A percentile compares a stretch with the other conserved stretches of the same genome.
Evolutionary conservation across 2,797 vertebrate genomes (phyloP).

Genomic region (Rhincodon typus): DNA sequence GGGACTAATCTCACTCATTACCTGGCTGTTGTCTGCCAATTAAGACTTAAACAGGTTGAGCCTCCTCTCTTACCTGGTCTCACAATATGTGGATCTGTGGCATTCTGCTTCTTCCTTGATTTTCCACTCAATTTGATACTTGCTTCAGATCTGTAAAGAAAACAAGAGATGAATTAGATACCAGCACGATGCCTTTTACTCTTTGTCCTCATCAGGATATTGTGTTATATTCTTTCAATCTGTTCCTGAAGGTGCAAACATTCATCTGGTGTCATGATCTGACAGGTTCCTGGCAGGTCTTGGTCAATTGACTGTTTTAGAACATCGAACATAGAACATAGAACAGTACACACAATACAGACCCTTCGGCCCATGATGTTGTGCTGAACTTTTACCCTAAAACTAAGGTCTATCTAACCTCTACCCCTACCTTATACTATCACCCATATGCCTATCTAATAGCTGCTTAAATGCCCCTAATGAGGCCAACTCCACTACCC

Average conservation of each 20-base stretch:
- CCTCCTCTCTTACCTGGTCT: constrained; percentile 46
- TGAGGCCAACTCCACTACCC: too few species aligned
- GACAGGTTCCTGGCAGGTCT: not conserved
- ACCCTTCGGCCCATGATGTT: too few species aligned
- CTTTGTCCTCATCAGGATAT: not conserved
- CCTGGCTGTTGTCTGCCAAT: not conserved
- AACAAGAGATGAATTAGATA: not conserved
- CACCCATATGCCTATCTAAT: too few species aligned
- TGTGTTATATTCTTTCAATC: not conserved
- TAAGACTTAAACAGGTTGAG: constrained; percentile 38
- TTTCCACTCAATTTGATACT: constrained; percentile 46
- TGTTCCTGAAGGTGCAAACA: not conserved
- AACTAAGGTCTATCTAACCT: too few species aligned
- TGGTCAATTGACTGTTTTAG: not conserved
- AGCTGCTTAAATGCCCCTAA: too few species aligned
- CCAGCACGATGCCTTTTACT: not conserved
- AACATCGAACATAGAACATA: too few species aligned
- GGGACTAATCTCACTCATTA: not conserved
- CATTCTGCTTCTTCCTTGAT: constrained; percentile 40
- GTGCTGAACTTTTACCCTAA: too few species aligned
- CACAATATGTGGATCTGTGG: constrained; percentile 44
- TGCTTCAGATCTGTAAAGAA: constrained; percentile 44
- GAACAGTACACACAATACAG: too few species aligned
- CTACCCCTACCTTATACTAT: too few species aligned
- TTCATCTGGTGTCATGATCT: not conserved